Percentiles rank a stretch among this genome's conserved stretches.
phyloP scores from a whole-genome alignment of 1,140 invertebrate species.

The Drosophila biarmipes region DNA sequence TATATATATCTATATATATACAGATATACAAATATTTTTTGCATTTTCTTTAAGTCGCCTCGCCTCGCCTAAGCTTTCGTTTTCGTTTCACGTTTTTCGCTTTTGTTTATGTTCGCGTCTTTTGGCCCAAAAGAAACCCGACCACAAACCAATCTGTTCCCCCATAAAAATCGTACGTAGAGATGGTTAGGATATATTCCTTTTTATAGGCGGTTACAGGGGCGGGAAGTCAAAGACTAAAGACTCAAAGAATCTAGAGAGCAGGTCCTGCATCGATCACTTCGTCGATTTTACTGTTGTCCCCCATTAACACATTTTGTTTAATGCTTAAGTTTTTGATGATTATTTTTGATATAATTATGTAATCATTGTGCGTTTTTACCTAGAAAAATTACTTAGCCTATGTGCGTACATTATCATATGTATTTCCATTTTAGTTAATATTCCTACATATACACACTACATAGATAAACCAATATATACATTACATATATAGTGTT shows the following conservation, averaged over 20 bases:
- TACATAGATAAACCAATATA: conserved; percentile 28
- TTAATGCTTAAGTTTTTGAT: conserved; percentile 51
- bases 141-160: conserved; percentile 19
- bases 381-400: conserved; percentile 45
- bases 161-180: neutral
- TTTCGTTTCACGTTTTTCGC: conserved; percentile 38
- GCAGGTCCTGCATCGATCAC: conserved; percentile 15
- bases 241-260: conserved; percentile 25
- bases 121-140: conserved; percentile 23
- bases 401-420: conserved; percentile 25
- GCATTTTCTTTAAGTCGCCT: conserved; percentile 40
- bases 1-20: conserved; percentile 12
- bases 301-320: conserved; percentile 15
- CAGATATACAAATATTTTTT: conserved; percentile 20
- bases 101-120: conserved; percentile 35
- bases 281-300: conserved; percentile 21
- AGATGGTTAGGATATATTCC: neutral
- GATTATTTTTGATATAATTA: conserved; percentile 23
- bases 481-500: conserved; percentile 29
- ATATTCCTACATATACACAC: conserved; percentile 37
- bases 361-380: conserved; percentile 24
- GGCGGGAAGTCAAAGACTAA: conserved; percentile 25
- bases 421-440: conserved; percentile 55
- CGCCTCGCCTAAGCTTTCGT: conserved; percentile 50
- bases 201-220: neutral